Evolutionary conservation across 2,888 invertebrate species (phyloP).

Genomic region (Spilarctia lutea): DNA sequence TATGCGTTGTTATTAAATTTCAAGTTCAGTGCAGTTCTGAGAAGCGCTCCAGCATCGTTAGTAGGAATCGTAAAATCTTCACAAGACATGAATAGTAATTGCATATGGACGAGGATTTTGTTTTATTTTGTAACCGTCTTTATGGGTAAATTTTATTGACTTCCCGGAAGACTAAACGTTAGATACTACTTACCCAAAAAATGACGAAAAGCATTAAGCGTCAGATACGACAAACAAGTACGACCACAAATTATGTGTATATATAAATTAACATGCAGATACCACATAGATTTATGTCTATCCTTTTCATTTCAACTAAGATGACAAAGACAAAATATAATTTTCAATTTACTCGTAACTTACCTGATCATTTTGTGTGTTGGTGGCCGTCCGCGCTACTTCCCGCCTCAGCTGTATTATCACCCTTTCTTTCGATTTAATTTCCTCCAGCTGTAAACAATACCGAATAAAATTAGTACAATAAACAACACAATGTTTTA

Average conservation of each 20-base stretch:
- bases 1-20: constrained; percentile 34
- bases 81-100: constrained; percentile 42
- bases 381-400: constrained; percentile 67
- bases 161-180: neutral
- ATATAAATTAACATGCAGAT: too few relatives aligned
- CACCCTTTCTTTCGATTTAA: constrained; percentile 89
- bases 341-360: neutral
- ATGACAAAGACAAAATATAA: neutral
- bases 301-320: neutral
- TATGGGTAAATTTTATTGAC: neutral
- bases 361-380: constrained; percentile 77
- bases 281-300: too few relatives aligned
- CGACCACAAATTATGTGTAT: too few relatives aligned
- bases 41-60: constrained; percentile 36
- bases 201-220: neutral
- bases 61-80: constrained; percentile 47
- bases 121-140: constrained; percentile 1
- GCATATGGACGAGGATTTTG: neutral
- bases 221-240: too few relatives aligned
- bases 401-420: constrained; percentile 86
- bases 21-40: constrained; percentile 43
- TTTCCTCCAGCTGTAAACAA: constrained; percentile 89
- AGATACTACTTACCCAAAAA: neutral
- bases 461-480: constrained; percentile 8
- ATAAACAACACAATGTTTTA: neutral